These are phyloP conservation scores for Lepidostoma basale DNA, from an alignment of 1,140 invertebrate species.

Conservation along the genomic window DNA sequence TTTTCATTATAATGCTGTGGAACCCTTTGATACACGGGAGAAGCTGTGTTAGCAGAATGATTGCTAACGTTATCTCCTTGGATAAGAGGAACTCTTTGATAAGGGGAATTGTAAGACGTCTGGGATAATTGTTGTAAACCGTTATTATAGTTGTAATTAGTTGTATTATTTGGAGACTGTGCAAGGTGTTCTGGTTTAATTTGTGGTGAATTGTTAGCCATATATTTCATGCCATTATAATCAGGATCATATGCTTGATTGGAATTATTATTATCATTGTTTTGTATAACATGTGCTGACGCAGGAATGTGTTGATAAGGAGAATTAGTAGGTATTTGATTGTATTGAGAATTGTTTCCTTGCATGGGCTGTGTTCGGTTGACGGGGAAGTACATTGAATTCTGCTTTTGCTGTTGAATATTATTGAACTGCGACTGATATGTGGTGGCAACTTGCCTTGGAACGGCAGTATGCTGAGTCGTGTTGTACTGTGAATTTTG, in stretches of 20 bases:
- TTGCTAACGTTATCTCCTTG: slow-evolving; percentile 32
- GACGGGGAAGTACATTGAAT: slow-evolving; percentile 44
- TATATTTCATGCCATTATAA: slow-evolving; percentile 36
- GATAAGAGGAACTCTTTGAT: slow-evolving; percentile 50
- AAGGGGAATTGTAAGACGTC: slow-evolving; percentile 47
- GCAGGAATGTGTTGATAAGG: slow-evolving; percentile 59
- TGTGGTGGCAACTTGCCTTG: slow-evolving; percentile 25
- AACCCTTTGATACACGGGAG: slow-evolving; percentile 37
- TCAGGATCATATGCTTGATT: slow-evolving; percentile 35
- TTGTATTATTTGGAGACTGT: slow-evolving; percentile 27
- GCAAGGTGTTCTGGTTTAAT: slow-evolving; percentile 33
- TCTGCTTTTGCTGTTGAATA: slow-evolving; percentile 42
- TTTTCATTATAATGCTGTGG: slow-evolving; percentile 36
- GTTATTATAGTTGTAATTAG: slow-evolving; percentile 24
- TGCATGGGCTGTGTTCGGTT: slow-evolving; percentile 41
- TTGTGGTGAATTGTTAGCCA: slow-evolving; percentile 4
- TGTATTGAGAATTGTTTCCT: slow-evolving; percentile 15
- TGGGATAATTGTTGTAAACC: slow-evolving; percentile 43
- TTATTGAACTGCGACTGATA: slow-evolving; percentile 12
- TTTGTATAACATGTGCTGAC: slow-evolving; percentile 56
- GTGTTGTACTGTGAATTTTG: slow-evolving; percentile 38
- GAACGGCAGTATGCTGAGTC: slow-evolving; percentile 37
- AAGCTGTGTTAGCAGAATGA: slow-evolving; percentile 15
- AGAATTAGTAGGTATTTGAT: slow-evolving; percentile 24
- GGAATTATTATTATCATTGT: slow-evolving; percentile 34